Evolutionary conservation across 2,113 vertebrate species (phyloP), one percentile per base, ranked within the genome.

Genomic region (Thryonomys swinderianus): DNA sequence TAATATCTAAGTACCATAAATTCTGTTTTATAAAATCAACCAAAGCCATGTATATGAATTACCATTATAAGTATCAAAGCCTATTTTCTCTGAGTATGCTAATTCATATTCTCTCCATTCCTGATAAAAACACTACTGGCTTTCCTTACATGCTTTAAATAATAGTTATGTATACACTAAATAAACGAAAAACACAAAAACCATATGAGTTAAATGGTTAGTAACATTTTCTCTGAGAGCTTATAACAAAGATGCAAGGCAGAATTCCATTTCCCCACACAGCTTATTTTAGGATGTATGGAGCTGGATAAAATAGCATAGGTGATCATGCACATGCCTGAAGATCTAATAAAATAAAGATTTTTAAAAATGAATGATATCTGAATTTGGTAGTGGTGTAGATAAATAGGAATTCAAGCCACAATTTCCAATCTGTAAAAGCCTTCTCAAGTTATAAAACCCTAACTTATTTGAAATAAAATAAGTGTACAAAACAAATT

Each of bases 391-490:
- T 40, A 40, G 66, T 59, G 25, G 14, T 53, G 55, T 81, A 23
- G 14, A 14, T 82, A 85, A 76, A 89, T 11, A 91, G 40, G 18
- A 82, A 95, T n/a, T 76, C 61, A 51, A 82, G 59, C 34, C 73
- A 92, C 32, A 89, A 81, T 67, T 89, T 69, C 13, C 51, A 92
- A 81, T 57, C 16, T 88, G 7, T 88, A 30, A 88, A 91, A 67
- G 57, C 48, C 5, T 74, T 59, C 27, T 96, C 64, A 88, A 88
- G 85, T 30, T 53, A 95, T 85, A 37, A 67, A 90, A 79, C 51
- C 30, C 61, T 13, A 67, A 34, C n/a, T 91, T 67, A 78, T 17
- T 79, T 82, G 59, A 83, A 78, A 4, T 92, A 59, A 80, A 78
- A 69, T 51, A 88, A 94, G 73, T 57, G 5, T 48, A 85, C 16